phyloP scores from a whole-genome alignment of 2,797 vertebrate species.

The Bucorvus abyssinicus region DNA sequence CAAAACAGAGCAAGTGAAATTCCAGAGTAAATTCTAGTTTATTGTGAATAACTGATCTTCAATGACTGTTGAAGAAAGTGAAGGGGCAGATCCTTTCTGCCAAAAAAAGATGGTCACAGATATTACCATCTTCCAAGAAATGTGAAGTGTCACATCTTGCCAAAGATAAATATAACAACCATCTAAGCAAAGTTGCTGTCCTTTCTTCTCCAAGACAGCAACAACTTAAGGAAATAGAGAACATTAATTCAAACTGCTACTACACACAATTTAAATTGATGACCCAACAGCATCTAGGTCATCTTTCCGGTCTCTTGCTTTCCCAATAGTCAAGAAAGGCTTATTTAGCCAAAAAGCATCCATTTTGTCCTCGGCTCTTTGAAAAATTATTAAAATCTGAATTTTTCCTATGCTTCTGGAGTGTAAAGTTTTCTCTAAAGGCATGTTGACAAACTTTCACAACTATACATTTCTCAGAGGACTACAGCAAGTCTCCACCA shows the following conservation, averaged over 20 bases:
- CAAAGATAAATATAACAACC: neutral
- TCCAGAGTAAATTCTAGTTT: neutral
- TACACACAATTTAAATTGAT: neutral
- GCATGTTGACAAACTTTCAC: neutral
- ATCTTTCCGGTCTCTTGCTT: neutral
- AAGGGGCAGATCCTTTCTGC: neutral
- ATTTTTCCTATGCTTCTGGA: neutral
- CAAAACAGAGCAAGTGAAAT: neutral
- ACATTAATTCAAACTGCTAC: neutral
- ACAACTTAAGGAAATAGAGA: neutral
- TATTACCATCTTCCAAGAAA: neutral
- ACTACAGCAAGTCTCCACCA: neutral
- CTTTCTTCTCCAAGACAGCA: neutral
- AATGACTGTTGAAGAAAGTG: neutral
- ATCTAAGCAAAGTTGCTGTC: neutral
- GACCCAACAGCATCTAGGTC: neutral
- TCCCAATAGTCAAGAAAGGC: neutral
- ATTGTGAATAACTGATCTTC: neutral
- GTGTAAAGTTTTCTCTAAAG: neutral
- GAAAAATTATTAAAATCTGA: neutral
- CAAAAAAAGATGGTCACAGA: neutral
- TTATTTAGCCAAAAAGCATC: neutral
- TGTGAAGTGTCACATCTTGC: neutral
- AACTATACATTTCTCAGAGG: neutral
- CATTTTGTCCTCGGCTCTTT: neutral